phyloP scores from a whole-genome alignment of 1,140 invertebrate genomes.

The Phocides pigmalion region DNA sequence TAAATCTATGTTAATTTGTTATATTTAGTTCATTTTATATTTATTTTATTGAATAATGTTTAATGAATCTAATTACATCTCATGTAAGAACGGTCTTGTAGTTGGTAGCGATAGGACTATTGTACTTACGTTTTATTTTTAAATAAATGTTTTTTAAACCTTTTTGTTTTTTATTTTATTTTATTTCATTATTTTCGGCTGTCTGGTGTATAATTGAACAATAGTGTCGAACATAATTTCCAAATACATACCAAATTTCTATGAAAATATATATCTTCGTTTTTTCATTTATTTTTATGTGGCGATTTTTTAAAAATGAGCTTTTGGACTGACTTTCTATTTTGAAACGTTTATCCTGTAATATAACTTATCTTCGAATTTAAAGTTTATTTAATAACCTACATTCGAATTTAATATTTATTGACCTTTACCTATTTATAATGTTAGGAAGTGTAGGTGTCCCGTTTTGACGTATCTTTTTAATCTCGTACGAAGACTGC shows the following conservation, averaged over 20 bases:
- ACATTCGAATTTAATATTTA: conserved; percentile 46
- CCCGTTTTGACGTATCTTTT: conserved; percentile 32
- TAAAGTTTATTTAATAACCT: too few species aligned
- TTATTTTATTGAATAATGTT: background rate
- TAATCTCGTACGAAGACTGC: conserved; percentile 39
- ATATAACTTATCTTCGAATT: conserved; percentile 39
- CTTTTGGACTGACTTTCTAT: conserved; percentile 16
- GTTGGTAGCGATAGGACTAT: background rate
- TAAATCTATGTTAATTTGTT: background rate
- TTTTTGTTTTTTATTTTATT: conserved; percentile 36
- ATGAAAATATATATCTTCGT: too few species aligned
- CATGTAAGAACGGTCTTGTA: background rate
- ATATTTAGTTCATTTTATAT: background rate
- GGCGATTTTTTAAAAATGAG: conserved; percentile 4
- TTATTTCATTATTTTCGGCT: too few species aligned
- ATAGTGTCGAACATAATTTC: too few species aligned
- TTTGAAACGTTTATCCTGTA: conserved; percentile 27
- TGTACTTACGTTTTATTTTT: conserved; percentile 44
- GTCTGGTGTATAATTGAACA: too few species aligned
- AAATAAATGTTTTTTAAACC: conserved; percentile 47
- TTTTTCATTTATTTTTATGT: background rate
- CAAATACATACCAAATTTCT: too few species aligned
- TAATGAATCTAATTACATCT: conserved; percentile 10
- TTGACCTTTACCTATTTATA: conserved; percentile 39
- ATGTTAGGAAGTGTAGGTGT: conserved; percentile 31